Conservation (phyloP, 2,888 invertebrate genomes). For the Ectropis crepuscularia region DNA sequence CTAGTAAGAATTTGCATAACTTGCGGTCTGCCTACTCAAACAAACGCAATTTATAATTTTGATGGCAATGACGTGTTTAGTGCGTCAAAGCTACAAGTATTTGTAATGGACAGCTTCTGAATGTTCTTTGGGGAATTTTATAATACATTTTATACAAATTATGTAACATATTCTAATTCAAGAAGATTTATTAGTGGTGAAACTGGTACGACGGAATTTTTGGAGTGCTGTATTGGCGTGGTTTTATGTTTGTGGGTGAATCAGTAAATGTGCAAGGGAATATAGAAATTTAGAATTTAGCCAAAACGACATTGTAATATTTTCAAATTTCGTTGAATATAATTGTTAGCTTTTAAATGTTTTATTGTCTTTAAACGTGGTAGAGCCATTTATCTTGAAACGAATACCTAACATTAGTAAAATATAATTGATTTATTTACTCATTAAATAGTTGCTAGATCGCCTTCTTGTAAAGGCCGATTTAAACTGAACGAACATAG, state of each 20-base stretch:
- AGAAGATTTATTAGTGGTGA: slow-evolving; percentile 24
- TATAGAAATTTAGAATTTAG: no score
- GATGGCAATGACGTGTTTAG: slow-evolving; percentile 29
- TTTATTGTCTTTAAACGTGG: no score
- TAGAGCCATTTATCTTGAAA: no score
- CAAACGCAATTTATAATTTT: slow-evolving; percentile 35
- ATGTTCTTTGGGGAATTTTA: slow-evolving; percentile 35
- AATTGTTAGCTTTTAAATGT: no score
- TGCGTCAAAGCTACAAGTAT: slow-evolving; percentile 37
- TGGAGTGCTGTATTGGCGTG: slow-evolving; percentile 7
- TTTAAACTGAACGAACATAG: no score
- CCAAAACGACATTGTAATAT: no score
- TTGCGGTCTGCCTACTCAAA: slow-evolving; percentile 23
- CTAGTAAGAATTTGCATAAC: slow-evolving; percentile 7
- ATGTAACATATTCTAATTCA: slow-evolving; percentile 25
- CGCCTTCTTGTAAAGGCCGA: no score
- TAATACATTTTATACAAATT: slow-evolving; percentile 31
- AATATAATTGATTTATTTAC: no score
- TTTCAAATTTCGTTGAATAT: no score
- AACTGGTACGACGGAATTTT: slow-evolving; percentile 12
- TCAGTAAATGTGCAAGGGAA: neutral
- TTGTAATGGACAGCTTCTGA: slow-evolving; percentile 29
- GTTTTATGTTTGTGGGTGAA: neutral
- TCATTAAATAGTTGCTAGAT: no score
- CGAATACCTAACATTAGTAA: no score